These are phyloP conservation scores for Ptycholaimellus sp. DNA, from an alignment of 2,888 invertebrate species.

Conservation along the genomic window DNA sequence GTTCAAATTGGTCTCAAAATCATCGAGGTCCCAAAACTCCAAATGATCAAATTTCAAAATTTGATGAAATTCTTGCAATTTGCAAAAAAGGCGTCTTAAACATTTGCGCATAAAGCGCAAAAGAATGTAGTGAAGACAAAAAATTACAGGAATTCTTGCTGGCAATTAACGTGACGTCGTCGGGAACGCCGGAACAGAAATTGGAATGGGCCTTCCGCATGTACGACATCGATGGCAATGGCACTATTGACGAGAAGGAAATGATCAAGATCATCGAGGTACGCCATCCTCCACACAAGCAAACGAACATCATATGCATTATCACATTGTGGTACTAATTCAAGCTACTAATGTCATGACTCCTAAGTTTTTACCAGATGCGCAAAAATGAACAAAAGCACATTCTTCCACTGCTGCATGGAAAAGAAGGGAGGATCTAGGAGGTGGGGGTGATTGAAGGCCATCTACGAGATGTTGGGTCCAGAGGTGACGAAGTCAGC, in stretches of 20 bases:
- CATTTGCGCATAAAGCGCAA: not conserved
- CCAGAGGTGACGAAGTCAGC: constrained; percentile 81
- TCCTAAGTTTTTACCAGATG: no score
- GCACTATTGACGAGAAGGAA: constrained; percentile 88
- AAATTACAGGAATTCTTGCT: constrained; percentile 57
- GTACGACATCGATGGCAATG: constrained; percentile 94
- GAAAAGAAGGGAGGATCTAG: no score
- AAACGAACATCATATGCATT: no score
- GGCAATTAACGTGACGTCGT: constrained; percentile 89
- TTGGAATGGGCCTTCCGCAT: constrained; percentile 95
- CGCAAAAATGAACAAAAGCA: no score
- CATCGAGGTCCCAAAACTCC: no score
- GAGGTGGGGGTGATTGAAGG: constrained; percentile 50
- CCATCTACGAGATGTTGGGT: constrained; percentile 97
- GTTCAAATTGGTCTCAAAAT: no score
- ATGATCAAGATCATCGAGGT: constrained; percentile 99
- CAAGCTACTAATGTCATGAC: no score
- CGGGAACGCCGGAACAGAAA: constrained; percentile 88
- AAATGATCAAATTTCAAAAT: no score
- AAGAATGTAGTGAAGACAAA: not conserved
- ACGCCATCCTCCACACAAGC: no score
- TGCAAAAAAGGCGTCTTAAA: not conserved
- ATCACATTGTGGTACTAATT: no score
- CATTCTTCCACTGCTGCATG: no score
- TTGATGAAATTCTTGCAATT: not conserved